These are phyloP conservation scores for Pemphigus obesinymphae DNA, from an alignment of 1,140 invertebrate species.

Conservation along the genomic window DNA sequence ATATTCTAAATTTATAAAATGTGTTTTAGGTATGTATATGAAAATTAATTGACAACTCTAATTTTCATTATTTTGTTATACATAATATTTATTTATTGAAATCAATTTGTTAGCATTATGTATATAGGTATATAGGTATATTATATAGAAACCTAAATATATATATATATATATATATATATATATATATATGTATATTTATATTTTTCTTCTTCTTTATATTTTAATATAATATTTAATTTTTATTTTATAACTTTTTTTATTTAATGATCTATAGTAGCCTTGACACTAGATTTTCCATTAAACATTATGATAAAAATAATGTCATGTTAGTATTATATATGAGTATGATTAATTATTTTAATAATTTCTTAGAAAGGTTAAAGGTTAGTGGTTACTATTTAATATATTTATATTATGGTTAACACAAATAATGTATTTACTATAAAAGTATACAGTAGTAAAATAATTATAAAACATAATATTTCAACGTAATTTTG, in stretches of 20 bases:
- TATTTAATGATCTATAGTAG: neutral
- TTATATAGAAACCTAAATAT: no score
- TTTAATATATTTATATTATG: neutral
- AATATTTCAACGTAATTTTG: neutral
- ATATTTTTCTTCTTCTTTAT: neutral
- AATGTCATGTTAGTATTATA: neutral
- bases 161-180: no score
- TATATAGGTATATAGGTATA: no score
- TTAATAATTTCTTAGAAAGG: constrained; percentile 7
- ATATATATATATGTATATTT: no score
- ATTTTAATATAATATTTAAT: neutral
- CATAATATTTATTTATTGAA: no score
- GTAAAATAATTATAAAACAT: neutral
- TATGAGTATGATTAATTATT: neutral
- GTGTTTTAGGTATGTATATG: no score
- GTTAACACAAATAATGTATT: neutral
- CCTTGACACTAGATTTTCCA: neutral
- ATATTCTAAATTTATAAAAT: no score
- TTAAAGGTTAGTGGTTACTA: neutral
- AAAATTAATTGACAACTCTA: no score
- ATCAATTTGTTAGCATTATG: no score
- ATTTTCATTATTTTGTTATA: no score
- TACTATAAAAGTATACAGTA: no score
- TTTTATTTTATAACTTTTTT: neutral
- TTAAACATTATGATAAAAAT: neutral